Evolutionary conservation across 2,888 invertebrate genomes (phyloP).

Genomic region (Nudaria mundana): DNA sequence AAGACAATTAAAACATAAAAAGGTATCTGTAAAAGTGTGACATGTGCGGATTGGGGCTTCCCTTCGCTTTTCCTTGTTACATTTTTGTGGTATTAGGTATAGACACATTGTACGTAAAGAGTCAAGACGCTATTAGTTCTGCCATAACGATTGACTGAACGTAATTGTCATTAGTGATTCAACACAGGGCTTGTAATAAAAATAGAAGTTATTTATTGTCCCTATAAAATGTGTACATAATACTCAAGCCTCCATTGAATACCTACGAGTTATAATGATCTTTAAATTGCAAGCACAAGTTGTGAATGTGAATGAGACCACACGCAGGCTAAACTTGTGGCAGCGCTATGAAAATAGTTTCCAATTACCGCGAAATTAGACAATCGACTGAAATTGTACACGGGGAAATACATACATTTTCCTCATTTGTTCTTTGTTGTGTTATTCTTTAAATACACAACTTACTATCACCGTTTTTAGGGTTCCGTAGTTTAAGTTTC

Average conservation of each 20-base stretch:
- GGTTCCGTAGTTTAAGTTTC: no score
- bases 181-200: slow-evolving; percentile 6
- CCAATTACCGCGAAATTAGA: no score
- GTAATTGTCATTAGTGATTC: slow-evolving; percentile 1
- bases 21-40: no score
- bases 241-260: slow-evolving; percentile 15
- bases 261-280: slow-evolving; percentile 16
- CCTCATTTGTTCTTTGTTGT: slow-evolving; percentile 15
- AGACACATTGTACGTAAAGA: no score
- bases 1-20: no score
- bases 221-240: slow-evolving; percentile 13
- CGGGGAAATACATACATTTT: slow-evolving; percentile 25
- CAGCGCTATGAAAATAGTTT: slow-evolving; percentile 13
- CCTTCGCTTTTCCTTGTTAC: no score
- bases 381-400: slow-evolving; percentile 10
- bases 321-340: slow-evolving; percentile 12
- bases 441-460: no score
- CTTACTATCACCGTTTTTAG: no score
- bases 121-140: no score
- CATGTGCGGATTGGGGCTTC: no score
- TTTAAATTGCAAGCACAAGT: slow-evolving; percentile 25
- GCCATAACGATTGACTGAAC: no score
- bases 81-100: no score
- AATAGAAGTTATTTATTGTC: slow-evolving; percentile 12
- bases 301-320: slow-evolving; percentile 32